Evolutionary conservation across 2,888 invertebrate species (phyloP).

Genomic region (Agonopterix arenella): DNA sequence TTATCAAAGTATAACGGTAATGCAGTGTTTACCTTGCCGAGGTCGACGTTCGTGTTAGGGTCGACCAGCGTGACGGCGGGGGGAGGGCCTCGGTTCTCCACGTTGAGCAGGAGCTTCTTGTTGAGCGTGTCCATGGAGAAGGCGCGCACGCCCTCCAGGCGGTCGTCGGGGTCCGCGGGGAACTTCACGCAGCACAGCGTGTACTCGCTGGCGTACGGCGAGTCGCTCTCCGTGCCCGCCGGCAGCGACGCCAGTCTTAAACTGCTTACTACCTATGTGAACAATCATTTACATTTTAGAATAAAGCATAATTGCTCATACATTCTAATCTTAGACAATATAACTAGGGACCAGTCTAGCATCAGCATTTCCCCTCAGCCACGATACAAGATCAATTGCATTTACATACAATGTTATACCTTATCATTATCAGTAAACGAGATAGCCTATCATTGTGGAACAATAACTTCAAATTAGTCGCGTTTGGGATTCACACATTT

Average conservation of each 20-base stretch:
- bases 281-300: no score
- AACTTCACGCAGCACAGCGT: conserved; percentile 88
- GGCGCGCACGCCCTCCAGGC: conserved; percentile 82
- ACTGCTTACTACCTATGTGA: conserved; percentile 72
- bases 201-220: conserved; percentile 92
- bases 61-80: conserved; percentile 75
- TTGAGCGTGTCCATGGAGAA: conserved; percentile 81
- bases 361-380: no score
- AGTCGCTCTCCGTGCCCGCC: conserved; percentile 79
- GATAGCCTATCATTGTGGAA: no score
- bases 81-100: conserved; percentile 84
- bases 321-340: no score
- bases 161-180: conserved; percentile 92
- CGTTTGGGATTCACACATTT: no score
- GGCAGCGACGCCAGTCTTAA: conserved; percentile 91
- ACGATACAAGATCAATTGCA: no score
- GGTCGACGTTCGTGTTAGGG: conserved; percentile 61
- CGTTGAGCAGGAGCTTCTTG: conserved; percentile 87
- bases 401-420: no score
- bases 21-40: conserved; percentile 61
- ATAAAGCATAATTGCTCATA: no score
- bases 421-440: no score
- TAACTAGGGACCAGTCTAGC: no score
- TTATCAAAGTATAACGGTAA: no score
- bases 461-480: no score